These are phyloP conservation scores for Caenorhabditis brenneri DNA, from an alignment of 1,140 invertebrate species.

Conservation along the genomic window DNA sequence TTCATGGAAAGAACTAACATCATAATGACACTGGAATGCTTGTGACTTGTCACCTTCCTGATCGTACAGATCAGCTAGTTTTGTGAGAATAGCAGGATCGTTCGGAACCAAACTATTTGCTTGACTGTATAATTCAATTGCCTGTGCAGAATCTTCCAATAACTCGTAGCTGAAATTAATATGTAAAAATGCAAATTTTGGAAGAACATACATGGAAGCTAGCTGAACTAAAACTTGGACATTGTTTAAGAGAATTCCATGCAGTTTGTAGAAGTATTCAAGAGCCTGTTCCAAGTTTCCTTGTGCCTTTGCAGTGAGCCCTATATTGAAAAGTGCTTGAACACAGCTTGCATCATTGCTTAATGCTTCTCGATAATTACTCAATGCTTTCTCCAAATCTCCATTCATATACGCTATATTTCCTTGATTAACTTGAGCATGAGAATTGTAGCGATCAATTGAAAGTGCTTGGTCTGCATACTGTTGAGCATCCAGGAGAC, in stretches of 20 bases:
- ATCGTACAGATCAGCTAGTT: conserved; percentile 85
- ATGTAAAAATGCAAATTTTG: background rate
- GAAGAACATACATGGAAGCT: conserved; percentile 77
- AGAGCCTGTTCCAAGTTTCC: conserved; percentile 79
- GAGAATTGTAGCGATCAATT: conserved; percentile 81
- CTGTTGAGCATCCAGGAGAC: conserved; percentile 82
- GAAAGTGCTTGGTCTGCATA: conserved; percentile 81
- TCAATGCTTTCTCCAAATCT: conserved; percentile 80
- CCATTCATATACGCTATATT: conserved; percentile 81
- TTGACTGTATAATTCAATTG: conserved; percentile 80
- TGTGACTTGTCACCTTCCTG: conserved; percentile 85
- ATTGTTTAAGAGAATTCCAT: conserved; percentile 79
- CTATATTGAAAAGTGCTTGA: conserved; percentile 89
- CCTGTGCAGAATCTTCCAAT: conserved; percentile 80
- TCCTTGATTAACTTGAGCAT: conserved; percentile 86
- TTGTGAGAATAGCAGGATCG: conserved; percentile 82
- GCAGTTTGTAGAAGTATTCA: conserved; percentile 83
- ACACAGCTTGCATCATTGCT: conserved; percentile 50
- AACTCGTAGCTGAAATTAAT: conserved; percentile 75
- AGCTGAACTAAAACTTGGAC: conserved; percentile 86
- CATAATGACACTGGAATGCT: conserved; percentile 88
- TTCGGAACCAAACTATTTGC: conserved; percentile 82
- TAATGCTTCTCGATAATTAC: conserved; percentile 76
- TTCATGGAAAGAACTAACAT: conserved; percentile 74
- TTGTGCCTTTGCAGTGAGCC: conserved; percentile 71